Evolutionary conservation across 2,113 vertebrate species (phyloP), one percentile per base, ranked within the genome.

Genomic region (Cyrtonyx montezumae): DNA sequence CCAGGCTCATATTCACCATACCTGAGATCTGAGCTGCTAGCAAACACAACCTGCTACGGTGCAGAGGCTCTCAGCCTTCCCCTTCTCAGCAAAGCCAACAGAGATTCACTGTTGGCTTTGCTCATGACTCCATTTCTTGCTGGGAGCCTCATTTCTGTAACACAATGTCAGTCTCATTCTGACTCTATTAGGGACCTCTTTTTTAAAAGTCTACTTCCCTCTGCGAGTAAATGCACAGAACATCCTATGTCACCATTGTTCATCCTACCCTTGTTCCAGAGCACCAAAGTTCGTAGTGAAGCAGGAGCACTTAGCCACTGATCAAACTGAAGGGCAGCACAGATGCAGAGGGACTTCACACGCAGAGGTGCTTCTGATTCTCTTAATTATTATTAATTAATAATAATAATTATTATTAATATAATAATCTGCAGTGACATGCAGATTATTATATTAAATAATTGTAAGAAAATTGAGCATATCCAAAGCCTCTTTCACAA

Each of bases 151-250:
- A 21, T 36, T 95, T 69, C 79, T 79, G 53, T 63, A 76, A 42
- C 42, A 61, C 32, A 45, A 4, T 3, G 2, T 49, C 23, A 83
- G 34, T 48, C 7, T 5, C 5, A 7, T 62, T 55, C 21, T 48
- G 48, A 61, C 40, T 61, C 58, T 15, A 51, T 30, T n/a, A 23
- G 56, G 37, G 73, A 88, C 14, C 74, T 87, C 46, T 9, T 66
- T 49, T 84, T 71, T 68, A 70, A 43, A 46, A 61, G 30, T 6
- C 62, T 61, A 8, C 81, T 96, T 89, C 87, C 62, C 48, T 37
- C 48, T 66, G 8, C 26, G 26, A 26, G 9, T 40, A 53, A 56
- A 79, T 20, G 7, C 17, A 2, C 84, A 71, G 74, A 53, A 85
- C n/a, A 65, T 45, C 9, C 0, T 0, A 43, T 56, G 61, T 84